Evolutionary conservation across 2,113 vertebrate species (phyloP).

Genomic region (Gobius niger): DNA sequence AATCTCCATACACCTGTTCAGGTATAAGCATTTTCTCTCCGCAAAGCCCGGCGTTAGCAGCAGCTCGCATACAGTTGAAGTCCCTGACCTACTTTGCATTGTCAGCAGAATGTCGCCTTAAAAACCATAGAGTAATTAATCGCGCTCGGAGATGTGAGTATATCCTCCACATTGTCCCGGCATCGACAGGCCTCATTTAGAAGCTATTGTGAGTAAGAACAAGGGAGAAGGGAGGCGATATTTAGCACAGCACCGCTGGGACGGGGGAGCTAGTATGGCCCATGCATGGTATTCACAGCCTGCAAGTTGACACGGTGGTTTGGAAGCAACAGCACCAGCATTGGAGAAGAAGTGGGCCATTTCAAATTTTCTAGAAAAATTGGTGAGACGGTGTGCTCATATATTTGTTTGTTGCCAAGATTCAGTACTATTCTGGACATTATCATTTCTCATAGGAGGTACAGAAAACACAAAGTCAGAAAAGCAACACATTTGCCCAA

Average conservation of each 20-base stretch:
- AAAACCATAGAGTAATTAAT: constrained; percentile 63
- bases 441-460: no score
- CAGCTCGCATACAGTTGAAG: constrained; percentile 1
- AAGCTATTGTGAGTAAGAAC: constrained; percentile 37
- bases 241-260: constrained; percentile 69
- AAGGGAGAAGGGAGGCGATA: constrained; percentile 15
- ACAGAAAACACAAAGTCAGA: no score
- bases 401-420: no score
- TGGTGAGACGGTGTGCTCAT: constrained; percentile 4
- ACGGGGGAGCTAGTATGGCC: constrained; percentile 38
- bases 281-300: constrained; percentile 30
- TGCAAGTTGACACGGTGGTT: constrained; percentile 28
- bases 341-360: constrained; percentile 52
- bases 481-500: no score
- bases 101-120: constrained; percentile 48
- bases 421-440: no score
- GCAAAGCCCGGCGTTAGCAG: constrained; percentile 9
- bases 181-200: constrained; percentile 50
- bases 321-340: constrained; percentile 9
- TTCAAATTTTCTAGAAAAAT: constrained; percentile 35
- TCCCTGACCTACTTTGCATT: constrained; percentile 39
- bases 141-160: constrained; percentile 48
- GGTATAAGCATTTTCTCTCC: constrained; percentile 2
- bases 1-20: constrained; percentile 43
- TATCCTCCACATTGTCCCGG: constrained; percentile 48